These are phyloP conservation scores for Stigmatopora argus DNA, from an alignment of 2,113 vertebrate genomes.

Conservation along the genomic window DNA sequence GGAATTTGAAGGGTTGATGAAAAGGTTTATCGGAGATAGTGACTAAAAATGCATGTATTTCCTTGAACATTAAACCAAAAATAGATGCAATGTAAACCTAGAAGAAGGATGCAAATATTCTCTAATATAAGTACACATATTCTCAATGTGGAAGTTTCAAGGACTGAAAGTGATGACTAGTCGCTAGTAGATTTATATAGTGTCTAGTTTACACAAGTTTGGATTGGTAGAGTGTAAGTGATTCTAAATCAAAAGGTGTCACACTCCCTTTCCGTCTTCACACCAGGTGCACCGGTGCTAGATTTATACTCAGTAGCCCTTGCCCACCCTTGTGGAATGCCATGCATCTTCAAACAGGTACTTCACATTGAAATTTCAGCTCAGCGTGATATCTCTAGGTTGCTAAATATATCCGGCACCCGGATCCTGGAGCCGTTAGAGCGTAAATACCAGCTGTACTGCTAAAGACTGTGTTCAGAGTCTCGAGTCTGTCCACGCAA, in stretches of 20 bases:
- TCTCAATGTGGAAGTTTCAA: neutral
- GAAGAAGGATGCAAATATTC: neutral
- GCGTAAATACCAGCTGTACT: conserved; percentile 62
- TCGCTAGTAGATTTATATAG: conserved; percentile 50
- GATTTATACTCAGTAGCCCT: conserved; percentile 63
- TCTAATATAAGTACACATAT: too few species aligned
- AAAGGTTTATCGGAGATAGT: neutral
- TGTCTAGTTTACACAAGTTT: conserved; percentile 60
- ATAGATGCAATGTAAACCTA: neutral
- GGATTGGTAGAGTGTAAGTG: conserved; percentile 47
- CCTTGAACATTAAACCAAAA: neutral
- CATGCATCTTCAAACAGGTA: conserved; percentile 73
- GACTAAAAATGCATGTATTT: neutral
- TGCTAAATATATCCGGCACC: conserved; percentile 68
- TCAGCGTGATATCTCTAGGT: conserved; percentile 56
- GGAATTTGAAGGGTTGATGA: too few species aligned
- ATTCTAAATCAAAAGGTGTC: conserved; percentile 60
- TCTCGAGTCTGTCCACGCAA: conserved; percentile 57
- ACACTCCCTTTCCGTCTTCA: conserved; percentile 55
- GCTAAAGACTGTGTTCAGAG: conserved; percentile 48
- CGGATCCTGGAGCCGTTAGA: conserved; percentile 51
- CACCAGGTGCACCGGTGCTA: conserved; percentile 63
- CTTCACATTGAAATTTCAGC: conserved; percentile 72
- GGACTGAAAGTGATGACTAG: conserved; percentile 15
- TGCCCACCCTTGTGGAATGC: conserved; percentile 65